phyloP scores from a whole-genome alignment of 2,797 vertebrate species.

The Pantherophis vulpinus region DNA sequence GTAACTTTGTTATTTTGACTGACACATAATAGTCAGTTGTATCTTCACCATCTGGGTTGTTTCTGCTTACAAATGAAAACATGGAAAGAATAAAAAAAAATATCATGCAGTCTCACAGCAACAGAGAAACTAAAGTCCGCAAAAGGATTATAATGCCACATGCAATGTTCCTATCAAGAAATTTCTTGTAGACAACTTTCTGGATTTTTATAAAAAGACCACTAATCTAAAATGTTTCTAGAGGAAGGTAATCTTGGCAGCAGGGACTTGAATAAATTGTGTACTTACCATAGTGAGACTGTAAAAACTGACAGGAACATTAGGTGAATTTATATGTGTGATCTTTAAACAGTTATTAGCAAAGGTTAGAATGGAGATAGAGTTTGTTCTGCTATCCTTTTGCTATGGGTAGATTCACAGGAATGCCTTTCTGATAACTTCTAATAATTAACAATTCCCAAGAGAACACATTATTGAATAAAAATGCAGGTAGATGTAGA shows the following conservation, averaged over 20 bases:
- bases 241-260: not conserved
- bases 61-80: constrained; percentile 17
- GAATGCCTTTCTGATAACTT: not conserved
- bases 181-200: not conserved
- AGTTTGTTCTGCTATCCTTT: not conserved
- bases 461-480: not conserved
- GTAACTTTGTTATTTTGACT: constrained; percentile 25
- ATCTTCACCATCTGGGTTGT: constrained; percentile 21
- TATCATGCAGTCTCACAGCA: not conserved
- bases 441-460: not conserved
- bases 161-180: not conserved
- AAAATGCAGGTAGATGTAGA: not conserved
- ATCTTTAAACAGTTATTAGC: not conserved
- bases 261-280: not conserved
- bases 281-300: not conserved
- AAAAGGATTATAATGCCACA: not conserved
- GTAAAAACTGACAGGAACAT: not conserved
- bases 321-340: not conserved
- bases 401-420: not conserved
- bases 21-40: constrained; percentile 12
- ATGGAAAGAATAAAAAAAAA: not conserved
- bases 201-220: not conserved
- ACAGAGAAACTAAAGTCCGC: not conserved
- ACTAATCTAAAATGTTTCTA: not conserved
- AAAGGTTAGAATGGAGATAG: not conserved